Base-by-base conservation (phyloP, 1,140 invertebrate species). In the Leptoteleia sp. region DNA sequence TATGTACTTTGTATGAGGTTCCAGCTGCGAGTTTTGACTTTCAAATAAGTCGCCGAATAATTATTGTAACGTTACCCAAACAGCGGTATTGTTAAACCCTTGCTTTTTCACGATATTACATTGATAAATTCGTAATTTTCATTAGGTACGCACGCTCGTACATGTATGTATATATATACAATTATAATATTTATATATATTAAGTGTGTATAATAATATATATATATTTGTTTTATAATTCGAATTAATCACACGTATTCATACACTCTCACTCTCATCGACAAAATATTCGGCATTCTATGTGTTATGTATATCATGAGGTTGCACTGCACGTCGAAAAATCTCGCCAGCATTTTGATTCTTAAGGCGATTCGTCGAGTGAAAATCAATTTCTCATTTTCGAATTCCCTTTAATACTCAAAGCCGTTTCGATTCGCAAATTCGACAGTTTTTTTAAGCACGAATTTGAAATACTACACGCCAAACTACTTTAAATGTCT, bases 201-300 rank as follows among this genome's bases (percentile, higher is more conserved):
- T 57, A 40, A 48, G 35, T 59, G 48, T 50, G 59, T 25, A 48
- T 57, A 50, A 48, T 57, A 50, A 27, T 33, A 33, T 50, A 7
- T 50, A 50, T 17, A 17, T 33, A 47, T 47, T 7, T 40, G 48
- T 48, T 19, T 17, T 47, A 42, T 67, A 71, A 61, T 79, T 72
- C 7, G 48, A 59, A 48, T 40, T 45, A 59, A 40, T 57, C 64
- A 45, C 52, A 77, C 37, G 8, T 48, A 52, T 73, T 50, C 70
- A 67, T 55, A 29, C 52, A 73, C 35, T 48, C 47, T 52, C 57
- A 45, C 55, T 75, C 67, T 75, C 64, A 62, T 81, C 72, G 76
- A 79, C 78, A 82, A 81, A 82, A 84, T 82, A 82, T 81, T 33
- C 65, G 61, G 70, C 72, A 82, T 76, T 80, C 77, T 81, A 81